Evolutionary conservation across 1,140 invertebrate genomes (phyloP).

Genomic region (Heterodera schachtii): DNA sequence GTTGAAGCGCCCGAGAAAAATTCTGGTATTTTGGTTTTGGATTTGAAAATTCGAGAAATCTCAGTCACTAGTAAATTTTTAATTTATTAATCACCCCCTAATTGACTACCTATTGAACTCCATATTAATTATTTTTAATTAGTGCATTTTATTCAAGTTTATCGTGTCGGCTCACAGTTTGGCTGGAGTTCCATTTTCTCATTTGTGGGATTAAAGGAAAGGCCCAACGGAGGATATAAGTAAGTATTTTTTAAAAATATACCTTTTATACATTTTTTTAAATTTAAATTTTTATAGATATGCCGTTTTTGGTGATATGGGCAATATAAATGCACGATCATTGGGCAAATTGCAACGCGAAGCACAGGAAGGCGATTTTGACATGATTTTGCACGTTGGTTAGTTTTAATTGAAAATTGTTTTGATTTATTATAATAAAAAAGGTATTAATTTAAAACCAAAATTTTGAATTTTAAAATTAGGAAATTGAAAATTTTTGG

Average conservation of each 20-base stretch:
- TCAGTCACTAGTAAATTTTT: too few relatives aligned
- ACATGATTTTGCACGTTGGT: slow-evolving; percentile 70
- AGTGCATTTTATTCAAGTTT: slow-evolving; percentile 38
- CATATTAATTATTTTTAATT: slow-evolving; percentile 9
- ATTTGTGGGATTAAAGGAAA: slow-evolving; percentile 65
- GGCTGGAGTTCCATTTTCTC: slow-evolving; percentile 67
- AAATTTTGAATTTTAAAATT: too few relatives aligned
- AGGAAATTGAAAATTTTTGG: too few relatives aligned
- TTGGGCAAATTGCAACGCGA: slow-evolving; percentile 67
- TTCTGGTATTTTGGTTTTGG: too few relatives aligned
- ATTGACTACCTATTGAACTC: too few relatives aligned
- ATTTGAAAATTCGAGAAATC: too few relatives aligned
- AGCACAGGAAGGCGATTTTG: slow-evolving; percentile 67
- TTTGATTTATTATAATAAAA: too few relatives aligned
- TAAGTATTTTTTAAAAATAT: neutral
- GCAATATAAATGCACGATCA: slow-evolving; percentile 69
- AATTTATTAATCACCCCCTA: too few relatives aligned
- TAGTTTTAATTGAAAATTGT: neutral
- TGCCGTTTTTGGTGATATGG: slow-evolving; percentile 71
- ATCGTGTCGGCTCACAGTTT: slow-evolving; percentile 50
- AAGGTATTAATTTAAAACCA: too few relatives aligned
- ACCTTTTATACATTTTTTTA: neutral
- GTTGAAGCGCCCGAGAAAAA: too few relatives aligned
- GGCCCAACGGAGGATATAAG: slow-evolving; percentile 67
- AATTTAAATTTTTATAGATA: slow-evolving; percentile 46